phyloP scores from a whole-genome alignment of 2,797 vertebrate species.

The Eutrigla gurnardus region DNA sequence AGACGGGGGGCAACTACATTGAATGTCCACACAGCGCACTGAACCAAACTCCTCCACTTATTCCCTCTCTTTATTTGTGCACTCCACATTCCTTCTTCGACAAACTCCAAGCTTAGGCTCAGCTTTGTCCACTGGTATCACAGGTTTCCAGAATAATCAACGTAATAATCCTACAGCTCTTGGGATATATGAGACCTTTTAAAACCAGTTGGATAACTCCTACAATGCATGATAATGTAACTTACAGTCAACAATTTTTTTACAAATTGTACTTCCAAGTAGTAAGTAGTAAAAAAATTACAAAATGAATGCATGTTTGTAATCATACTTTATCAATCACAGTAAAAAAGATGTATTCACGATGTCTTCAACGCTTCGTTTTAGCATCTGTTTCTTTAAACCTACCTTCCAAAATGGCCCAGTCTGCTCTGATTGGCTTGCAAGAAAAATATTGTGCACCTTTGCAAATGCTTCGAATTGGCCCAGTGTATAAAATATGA shows the following conservation, averaged over 20 bases:
- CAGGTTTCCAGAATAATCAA: not conserved
- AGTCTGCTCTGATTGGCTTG: too few relatives aligned
- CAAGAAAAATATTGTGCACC: too few relatives aligned
- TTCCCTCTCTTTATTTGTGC: conserved; percentile 11
- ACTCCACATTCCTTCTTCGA: conserved; percentile 16
- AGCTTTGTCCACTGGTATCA: not conserved
- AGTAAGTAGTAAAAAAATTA: not conserved
- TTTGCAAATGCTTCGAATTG: too few relatives aligned
- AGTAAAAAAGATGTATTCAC: not conserved
- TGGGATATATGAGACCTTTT: not conserved
- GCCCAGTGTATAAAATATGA: too few relatives aligned
- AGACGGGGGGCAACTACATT: conserved; percentile 47
- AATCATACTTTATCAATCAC: not conserved
- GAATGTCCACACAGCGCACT: conserved; percentile 47
- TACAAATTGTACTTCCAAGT: too few relatives aligned
- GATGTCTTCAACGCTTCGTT: too few relatives aligned
- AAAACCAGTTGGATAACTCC: not conserved
- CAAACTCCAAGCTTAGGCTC: not conserved
- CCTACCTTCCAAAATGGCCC: too few relatives aligned
- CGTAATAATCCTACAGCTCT: not conserved
- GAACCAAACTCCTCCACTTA: conserved; percentile 42
- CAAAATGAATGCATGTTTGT: not conserved
- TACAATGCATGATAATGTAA: not conserved
- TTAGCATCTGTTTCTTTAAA: too few relatives aligned
- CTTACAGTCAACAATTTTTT: too few relatives aligned